Percentiles rank a stretch among this genome's conserved stretches.
phyloP scores from a whole-genome alignment of 2,888 invertebrate species.

The Exephanes ischioxanthus region DNA sequence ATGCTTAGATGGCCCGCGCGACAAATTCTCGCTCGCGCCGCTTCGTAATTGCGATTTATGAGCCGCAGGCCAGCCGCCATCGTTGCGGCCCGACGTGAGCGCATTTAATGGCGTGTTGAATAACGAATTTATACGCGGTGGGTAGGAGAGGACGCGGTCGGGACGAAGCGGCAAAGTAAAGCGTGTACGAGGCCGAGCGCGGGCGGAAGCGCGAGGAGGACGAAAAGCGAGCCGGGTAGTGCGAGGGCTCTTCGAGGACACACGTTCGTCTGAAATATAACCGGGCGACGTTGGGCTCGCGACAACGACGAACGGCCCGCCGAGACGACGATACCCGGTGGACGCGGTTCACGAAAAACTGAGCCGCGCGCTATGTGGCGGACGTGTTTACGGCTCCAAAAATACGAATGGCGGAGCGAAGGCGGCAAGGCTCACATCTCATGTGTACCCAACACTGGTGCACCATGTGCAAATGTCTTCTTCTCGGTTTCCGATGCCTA shows the following conservation, averaged over 20 bases:
- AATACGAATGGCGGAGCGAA: constrained; percentile 55
- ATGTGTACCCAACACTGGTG: background rate
- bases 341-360: constrained; percentile 59
- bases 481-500: background rate
- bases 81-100: constrained; percentile 73
- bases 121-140: constrained; percentile 82
- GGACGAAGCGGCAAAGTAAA: constrained; percentile 38
- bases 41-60: constrained; percentile 84
- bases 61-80: constrained; percentile 67
- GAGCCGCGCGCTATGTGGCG: constrained; percentile 42
- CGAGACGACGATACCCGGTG: constrained; percentile 55
- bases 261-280: constrained; percentile 58
- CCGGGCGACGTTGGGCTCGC: constrained; percentile 55
- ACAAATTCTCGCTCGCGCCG: constrained; percentile 83
- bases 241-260: constrained; percentile 48
- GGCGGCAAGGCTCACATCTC: constrained; percentile 21
- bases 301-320: constrained; percentile 51
- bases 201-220: constrained; percentile 58
- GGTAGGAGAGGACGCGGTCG: constrained; percentile 38
- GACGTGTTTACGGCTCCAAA: constrained; percentile 69
- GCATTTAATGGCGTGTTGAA: constrained; percentile 84
- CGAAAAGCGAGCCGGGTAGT: constrained; percentile 41
- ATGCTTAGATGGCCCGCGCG: constrained; percentile 78
- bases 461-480: background rate
- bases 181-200: constrained; percentile 21